Base-by-base conservation (phyloP, 2,888 invertebrate species). In the Muschampia plurimacula region DNA sequence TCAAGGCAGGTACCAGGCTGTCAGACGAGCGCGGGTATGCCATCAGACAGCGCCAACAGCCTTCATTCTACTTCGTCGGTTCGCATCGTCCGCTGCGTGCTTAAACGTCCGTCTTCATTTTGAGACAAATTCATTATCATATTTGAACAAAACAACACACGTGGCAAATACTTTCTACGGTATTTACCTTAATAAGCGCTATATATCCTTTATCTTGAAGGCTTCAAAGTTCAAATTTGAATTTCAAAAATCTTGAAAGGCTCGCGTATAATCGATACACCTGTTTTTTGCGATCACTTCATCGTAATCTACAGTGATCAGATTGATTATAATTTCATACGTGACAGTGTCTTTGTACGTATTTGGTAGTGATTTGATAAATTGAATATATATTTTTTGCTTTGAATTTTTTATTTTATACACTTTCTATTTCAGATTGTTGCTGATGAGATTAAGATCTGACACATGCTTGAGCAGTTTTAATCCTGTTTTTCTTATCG, bases 71-170 rank as follows among this genome's bases (percentile, higher is more conserved):
- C 66, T 52, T 62, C 49, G 60, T 52, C 49, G 28, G 52, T 46
- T 68, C 60, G 15, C 39, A 63, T 28, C 39, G 28, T 15, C 44
- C 32, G 55, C 57, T 52, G 36, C 66, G 52, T 66, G 66, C 60
- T 41, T 65, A 65, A 44, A 70, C 60, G 67, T 72, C 72, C 52
- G 39, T 62, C 39, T 67, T 60, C 62, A 72, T 72, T 44, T 67
- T 63, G 28, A 72, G 67, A 72, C 67, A 72, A 52, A 72, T 72
- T 72, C 60, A 72, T 72, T 72, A 67, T 55, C 67, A 67, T 60
- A 71, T 72, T 67, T 32, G 72, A 67, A 67, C 41, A 67, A 67
- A 72, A 72, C 72, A 36, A 72, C 67, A 44, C 67, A 67, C 62
- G 72, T 28, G 66, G 67, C 62, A 67, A 67, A 72, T 55, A 72